Evolutionary conservation across 2,888 invertebrate genomes (phyloP), one percentile per base, ranked within the genome.

Genomic region (Miltochrista miniata): DNA sequence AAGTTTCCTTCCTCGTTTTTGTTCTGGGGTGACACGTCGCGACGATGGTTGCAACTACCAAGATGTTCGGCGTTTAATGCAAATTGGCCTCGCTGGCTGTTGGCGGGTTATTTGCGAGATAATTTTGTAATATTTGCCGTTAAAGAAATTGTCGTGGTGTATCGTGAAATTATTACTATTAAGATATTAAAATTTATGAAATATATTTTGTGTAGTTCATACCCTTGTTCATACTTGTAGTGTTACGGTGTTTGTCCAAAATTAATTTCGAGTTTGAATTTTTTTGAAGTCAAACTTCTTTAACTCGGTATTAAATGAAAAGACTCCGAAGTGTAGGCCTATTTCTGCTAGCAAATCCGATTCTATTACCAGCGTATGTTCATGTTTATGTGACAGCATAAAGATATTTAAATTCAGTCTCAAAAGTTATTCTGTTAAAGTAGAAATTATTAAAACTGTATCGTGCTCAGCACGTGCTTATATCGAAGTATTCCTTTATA

Each of bases 1-100:
- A 71, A 74, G 65, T 68, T 76, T 81, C 79, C 81, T 83, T 78
- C 72, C 75, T 72, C 73, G 68, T 80, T 81, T 84, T 85, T 83
- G 79, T 75, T 65, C 1, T 56, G 64, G 68, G 73, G 74, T 70
- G 70, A 65, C 60, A 66, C 45, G 56, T 51, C 18, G 18, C 2
- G 18, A 67, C 45, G 56, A 53, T 46, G 48, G 45, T 37, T 41
- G 41, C 30, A 30, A 48, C 38, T 14, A 34, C 39, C 56, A 64
- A 62, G 63, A 65, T 59, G 64, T 45, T 52, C 31, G 47, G 42
- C 41, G 48, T 60, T 36, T 60, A 45, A 69, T 67, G 62, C 57
- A 57, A 67, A 67, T 64, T 59, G 51, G 43, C 62, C 55, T 60
- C 45, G 44, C 51, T 55, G 49, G 54, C 45, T 54, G 42, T 38